These are phyloP conservation scores for Anthoptus insignis DNA, from an alignment of 2,888 invertebrate genomes.

Conservation along the genomic window DNA sequence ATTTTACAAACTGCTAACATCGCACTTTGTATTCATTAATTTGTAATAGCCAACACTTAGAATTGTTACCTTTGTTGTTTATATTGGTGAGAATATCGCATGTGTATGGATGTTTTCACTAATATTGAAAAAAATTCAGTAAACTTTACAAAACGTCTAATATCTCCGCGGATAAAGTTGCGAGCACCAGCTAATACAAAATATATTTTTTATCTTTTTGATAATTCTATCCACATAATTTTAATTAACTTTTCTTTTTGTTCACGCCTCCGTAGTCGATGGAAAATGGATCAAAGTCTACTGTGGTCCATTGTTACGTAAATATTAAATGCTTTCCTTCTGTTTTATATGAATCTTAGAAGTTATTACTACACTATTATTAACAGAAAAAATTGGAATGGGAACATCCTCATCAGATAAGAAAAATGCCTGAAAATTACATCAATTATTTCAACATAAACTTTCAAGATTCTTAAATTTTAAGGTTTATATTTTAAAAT, in stretches of 20 bases:
- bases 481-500: not conserved
- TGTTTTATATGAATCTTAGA: slow-evolving; percentile 16
- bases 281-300: slow-evolving; percentile 74
- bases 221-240: slow-evolving; percentile 17
- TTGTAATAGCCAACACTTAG: too few species aligned
- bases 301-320: slow-evolving; percentile 81
- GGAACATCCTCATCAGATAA: too few species aligned
- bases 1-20: too few species aligned
- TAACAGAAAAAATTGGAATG: not conserved
- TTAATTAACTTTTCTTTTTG: slow-evolving; percentile 67
- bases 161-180: too few species aligned
- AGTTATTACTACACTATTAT: not conserved
- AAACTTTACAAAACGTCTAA: too few species aligned
- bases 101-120: too few species aligned
- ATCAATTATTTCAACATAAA: too few species aligned
- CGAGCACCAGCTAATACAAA: too few species aligned
- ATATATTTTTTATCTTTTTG: not conserved
- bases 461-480: not conserved
- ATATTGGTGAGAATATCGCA: too few species aligned
- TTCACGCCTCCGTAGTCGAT: slow-evolving; percentile 76
- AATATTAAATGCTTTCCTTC: slow-evolving; percentile 59
- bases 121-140: too few species aligned
- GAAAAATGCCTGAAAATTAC: not conserved
- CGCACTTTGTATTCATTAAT: slow-evolving; percentile 50
- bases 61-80: too few species aligned